Conservation (phyloP, 2,797 vertebrate species). For the Sebastes steindachneri region DNA sequence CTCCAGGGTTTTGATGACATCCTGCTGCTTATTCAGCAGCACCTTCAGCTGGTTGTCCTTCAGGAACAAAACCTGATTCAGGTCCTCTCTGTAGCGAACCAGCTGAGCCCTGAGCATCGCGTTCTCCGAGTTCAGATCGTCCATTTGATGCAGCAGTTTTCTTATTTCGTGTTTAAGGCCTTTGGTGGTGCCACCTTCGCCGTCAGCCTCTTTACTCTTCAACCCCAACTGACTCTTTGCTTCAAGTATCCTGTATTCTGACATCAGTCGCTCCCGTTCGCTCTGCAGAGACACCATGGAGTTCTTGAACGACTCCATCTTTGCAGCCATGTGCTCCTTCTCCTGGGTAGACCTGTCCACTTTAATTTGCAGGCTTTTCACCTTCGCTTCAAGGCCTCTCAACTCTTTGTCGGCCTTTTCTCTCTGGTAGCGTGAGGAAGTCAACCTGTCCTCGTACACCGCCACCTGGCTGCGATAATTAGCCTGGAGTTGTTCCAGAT, state of each 20-base stretch:
- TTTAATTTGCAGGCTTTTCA: constrained; percentile 78
- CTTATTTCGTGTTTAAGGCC: constrained; percentile 87
- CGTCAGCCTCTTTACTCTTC: constrained; percentile 75
- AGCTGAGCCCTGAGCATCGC: constrained; percentile 92
- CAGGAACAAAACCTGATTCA: constrained; percentile 90
- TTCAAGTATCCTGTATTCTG: constrained; percentile 82
- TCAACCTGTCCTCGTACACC: constrained; percentile 84
- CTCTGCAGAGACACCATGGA: constrained; percentile 87
- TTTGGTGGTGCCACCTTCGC: constrained; percentile 72
- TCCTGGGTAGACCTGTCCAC: constrained; percentile 76
- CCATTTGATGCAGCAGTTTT: constrained; percentile 85
- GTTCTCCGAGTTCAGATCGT: constrained; percentile 93
- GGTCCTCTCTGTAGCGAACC: constrained; percentile 89
- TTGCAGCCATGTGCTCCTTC: constrained; percentile 77
- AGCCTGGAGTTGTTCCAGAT: constrained; percentile 85
- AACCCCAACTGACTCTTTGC: constrained; percentile 73
- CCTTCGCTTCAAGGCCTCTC: constrained; percentile 75
- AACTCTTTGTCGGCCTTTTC: constrained; percentile 76
- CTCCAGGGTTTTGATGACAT: constrained; percentile 87
- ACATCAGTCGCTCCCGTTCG: constrained; percentile 84
- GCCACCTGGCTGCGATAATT: constrained; percentile 81
- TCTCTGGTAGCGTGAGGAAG: constrained; percentile 73
- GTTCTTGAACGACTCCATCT: constrained; percentile 86
- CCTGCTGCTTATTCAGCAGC: constrained; percentile 88
- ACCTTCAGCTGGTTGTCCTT: constrained; percentile 92